Percentiles rank a stretch among this genome's conserved stretches.
Conservation (phyloP, 1,140 invertebrate species). For the Steinernema khuongi region DNA sequence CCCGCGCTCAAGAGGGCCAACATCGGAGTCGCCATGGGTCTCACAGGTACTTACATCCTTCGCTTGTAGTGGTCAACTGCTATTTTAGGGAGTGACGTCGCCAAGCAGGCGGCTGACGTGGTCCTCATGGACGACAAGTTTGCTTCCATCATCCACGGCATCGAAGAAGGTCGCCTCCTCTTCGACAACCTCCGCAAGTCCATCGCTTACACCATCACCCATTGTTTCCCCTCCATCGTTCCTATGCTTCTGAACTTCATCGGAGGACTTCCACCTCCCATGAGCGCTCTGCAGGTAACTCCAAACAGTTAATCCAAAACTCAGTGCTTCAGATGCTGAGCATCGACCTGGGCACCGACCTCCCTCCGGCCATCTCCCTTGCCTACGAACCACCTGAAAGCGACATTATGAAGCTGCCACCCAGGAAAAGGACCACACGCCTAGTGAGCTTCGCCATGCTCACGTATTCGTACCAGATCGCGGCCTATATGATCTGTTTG, state of each 20-base stretch:
- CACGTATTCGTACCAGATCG: slow-evolving; percentile 1
- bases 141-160: slow-evolving; percentile 57
- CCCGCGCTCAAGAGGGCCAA: slow-evolving; percentile 73
- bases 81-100: slow-evolving; percentile 62
- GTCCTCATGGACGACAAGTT: slow-evolving; percentile 58
- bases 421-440: slow-evolving; percentile 33
- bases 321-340: slow-evolving; percentile 16
- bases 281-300: background rate
- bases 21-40: too few species aligned
- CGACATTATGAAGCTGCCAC: slow-evolving; percentile 50
- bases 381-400: slow-evolving; percentile 43
- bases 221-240: background rate
- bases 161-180: slow-evolving; percentile 59
- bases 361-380: slow-evolving; percentile 20
- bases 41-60: too few species aligned
- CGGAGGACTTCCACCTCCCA: background rate
- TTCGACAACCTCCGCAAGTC: slow-evolving; percentile 62
- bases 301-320: background rate
- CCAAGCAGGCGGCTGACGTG: slow-evolving; percentile 63
- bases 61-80: too few species aligned
- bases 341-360: slow-evolving; percentile 20
- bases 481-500: background rate
- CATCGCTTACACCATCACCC: slow-evolving; percentile 9
- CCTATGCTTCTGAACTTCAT: slow-evolving; percentile 11
- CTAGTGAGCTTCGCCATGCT: slow-evolving; percentile 35